phyloP scores from a whole-genome alignment of 2,113 vertebrate species.

The Ophiodon elongatus region DNA sequence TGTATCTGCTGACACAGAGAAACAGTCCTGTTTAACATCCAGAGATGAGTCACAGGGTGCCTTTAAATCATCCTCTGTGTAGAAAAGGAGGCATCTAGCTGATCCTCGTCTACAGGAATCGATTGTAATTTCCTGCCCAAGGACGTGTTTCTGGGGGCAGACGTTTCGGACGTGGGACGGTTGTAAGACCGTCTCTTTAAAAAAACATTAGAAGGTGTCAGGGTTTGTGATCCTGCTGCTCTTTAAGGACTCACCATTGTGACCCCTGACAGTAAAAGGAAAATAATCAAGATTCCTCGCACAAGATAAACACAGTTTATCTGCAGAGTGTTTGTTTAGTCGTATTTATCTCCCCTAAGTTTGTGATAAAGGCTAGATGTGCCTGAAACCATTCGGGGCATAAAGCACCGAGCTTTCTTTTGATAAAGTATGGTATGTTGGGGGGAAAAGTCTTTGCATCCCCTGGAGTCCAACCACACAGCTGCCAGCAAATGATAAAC shows the following conservation, averaged over 20 bases:
- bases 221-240: not conserved
- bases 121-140: not conserved
- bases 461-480: not conserved
- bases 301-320: not conserved
- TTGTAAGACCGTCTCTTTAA: not conserved
- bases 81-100: constrained; percentile 1
- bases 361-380: not conserved
- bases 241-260: not conserved
- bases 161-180: not conserved
- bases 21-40: constrained; percentile 34
- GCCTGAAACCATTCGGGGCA: not conserved
- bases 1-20: constrained; percentile 49
- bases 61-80: constrained; percentile 2
- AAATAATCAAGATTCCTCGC: not conserved
- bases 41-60: constrained; percentile 37
- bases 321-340: not conserved
- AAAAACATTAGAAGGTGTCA: not conserved
- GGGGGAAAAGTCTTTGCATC: not conserved
- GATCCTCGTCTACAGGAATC: not conserved
- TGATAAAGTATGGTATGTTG: not conserved
- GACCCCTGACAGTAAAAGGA: not conserved
- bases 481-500: not conserved
- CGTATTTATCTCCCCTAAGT: not conserved
- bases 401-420: not conserved
- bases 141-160: not conserved